Evolutionary conservation across 2,113 vertebrate species (phyloP).

Genomic region (Cardinalis cardinalis): DNA sequence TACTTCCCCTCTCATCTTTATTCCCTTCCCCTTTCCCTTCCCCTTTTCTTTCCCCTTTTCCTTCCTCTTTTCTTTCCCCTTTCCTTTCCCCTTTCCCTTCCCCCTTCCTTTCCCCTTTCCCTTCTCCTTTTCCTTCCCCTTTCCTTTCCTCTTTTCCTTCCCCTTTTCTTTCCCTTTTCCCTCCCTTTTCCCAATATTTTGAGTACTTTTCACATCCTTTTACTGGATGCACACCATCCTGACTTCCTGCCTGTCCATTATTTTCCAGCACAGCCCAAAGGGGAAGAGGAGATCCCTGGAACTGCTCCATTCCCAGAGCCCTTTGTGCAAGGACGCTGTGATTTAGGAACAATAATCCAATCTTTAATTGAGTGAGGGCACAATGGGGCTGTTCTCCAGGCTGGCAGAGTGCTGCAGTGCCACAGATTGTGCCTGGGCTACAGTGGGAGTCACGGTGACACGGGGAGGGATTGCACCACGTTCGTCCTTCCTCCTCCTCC

Average conservation of each 20-base stretch:
- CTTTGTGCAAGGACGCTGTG: not conserved
- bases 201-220: not conserved
- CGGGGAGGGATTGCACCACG: not conserved
- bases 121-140: too few species aligned
- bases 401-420: not conserved
- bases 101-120: not conserved
- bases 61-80: not conserved
- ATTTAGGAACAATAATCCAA: conserved; percentile 1
- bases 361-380: conserved; percentile 24
- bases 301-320: not conserved
- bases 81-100: not conserved
- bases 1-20: not conserved
- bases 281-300: not conserved
- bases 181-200: not conserved
- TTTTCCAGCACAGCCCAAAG: not conserved
- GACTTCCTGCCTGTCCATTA: not conserved
- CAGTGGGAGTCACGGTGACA: not conserved
- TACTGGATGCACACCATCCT: not conserved
- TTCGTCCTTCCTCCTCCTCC: not conserved
- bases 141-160: not conserved
- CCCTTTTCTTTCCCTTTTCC: not conserved
- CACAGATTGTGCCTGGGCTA: not conserved
- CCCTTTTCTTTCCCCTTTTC: not conserved
- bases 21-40: too few species aligned
- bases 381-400: conserved; percentile 3